Evolutionary conservation across 2,113 vertebrate species (phyloP), one percentile per base, ranked within the genome.

Genomic region (Tragelaphus buxtoni): DNA sequence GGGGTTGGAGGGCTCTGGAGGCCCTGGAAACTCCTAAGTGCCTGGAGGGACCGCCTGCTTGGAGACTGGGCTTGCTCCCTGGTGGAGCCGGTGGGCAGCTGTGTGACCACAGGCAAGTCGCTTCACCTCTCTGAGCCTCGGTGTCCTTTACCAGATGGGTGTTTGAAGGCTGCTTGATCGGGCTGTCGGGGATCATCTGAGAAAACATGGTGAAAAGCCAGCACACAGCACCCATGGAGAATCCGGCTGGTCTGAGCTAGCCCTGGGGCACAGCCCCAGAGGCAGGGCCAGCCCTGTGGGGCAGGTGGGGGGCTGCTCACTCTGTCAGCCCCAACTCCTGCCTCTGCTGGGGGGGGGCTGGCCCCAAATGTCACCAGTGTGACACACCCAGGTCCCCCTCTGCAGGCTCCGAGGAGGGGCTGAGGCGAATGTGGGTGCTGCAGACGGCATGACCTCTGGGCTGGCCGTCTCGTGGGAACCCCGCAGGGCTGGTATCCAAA

Each of bases 361-460:
- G 56, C 72, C 1, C 3, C 16, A 49, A 32, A 9, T 1, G 6
- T 72, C 85, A 69, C 61, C 47, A 9, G 6, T 7, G 39, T 20
- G 45, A 22, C 55, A 0, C 0, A 1, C 45, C 24, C 47, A 12
- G 6, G 35, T 14, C 7, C n/a, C 77, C 35, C 20, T 42, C 47
- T 32, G n/a, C 20, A 7, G n/a, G 30, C 63, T 20, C 32, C 3
- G 0, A 5, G 0, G 18, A 28, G 58, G 55, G 39, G 1, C 7
- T 0, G 1, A 6, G 16, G 30, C 3, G 35, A 17, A 11, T 7
- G 14, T 42, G 3, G 0, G 20, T 1, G 26, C 3, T 11, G 0
- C 16, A 0, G 22, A 10, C 1, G 0, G 0, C 0, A 0, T 18
- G 63, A 26, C 30, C 49, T 6, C 53, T 0, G 72, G n/a, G 49